A percentile compares a stretch with the other conserved stretches of the same genome.
Conservation (phyloP, 1,140 invertebrate genomes). For the Oncopeltus fasciatus region DNA sequence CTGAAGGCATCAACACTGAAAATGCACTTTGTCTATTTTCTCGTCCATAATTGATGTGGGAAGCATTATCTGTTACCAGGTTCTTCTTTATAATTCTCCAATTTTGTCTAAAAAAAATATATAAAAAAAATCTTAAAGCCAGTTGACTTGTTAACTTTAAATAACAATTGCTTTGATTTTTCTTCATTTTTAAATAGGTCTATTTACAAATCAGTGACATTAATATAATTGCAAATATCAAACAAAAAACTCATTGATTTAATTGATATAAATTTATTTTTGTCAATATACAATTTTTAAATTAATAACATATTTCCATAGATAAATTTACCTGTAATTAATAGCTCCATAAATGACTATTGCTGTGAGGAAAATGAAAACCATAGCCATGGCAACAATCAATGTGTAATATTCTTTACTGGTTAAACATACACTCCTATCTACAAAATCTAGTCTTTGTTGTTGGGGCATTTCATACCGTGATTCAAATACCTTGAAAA, state of each 20-base stretch:
- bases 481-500: conserved; percentile 44
- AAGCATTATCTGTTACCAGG: conserved; percentile 35
- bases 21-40: conserved; percentile 22
- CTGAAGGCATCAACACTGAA: conserved; percentile 26
- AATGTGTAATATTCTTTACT: conserved; percentile 61
- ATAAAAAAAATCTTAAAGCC: no score
- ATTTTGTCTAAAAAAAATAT: conserved; percentile 37
- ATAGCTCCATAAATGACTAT: conserved; percentile 46
- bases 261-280: no score
- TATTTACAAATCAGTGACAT: no score
- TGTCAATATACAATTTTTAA: no score
- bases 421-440: conserved; percentile 51
- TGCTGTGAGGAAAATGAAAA: conserved; percentile 49
- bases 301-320: no score
- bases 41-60: conserved; percentile 2
- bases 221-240: no score
- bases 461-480: conserved; percentile 53
- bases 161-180: no score
- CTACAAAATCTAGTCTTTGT: conserved; percentile 34
- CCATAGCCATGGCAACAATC: conserved; percentile 50
- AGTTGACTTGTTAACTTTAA: no score
- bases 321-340: conserved; percentile 50
- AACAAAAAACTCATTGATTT: no score
- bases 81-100: conserved; percentile 55
- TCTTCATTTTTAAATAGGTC: no score